phyloP scores from a whole-genome alignment of 2,888 invertebrate genomes.

The Conops quadrifasciatus region DNA sequence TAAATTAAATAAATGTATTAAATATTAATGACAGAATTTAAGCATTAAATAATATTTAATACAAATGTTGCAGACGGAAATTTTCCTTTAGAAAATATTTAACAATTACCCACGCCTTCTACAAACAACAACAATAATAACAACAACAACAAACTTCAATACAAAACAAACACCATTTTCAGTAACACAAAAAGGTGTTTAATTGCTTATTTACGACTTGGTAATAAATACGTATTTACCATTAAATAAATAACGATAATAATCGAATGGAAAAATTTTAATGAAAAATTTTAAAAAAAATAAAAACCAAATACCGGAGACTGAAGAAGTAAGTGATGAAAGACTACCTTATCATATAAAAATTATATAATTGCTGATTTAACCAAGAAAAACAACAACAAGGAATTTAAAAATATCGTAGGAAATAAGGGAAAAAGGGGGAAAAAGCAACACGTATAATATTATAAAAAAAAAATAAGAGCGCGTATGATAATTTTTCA shows the following conservation, averaged over 20 bases:
- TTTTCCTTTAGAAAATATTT: neutral
- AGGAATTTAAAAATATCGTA: neutral
- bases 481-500: no score
- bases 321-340: neutral
- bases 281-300: neutral
- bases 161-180: no score
- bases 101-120: neutral
- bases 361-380: neutral
- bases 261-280: neutral
- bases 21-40: no score
- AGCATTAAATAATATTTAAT: neutral
- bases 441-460: no score
- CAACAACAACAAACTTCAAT: no score
- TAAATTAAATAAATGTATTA: no score
- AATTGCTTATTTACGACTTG: neutral
- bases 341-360: neutral
- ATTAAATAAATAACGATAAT: neutral
- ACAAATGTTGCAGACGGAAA: neutral
- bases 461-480: no score
- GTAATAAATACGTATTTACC: slow-evolving; percentile 6
- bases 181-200: neutral
- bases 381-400: neutral
- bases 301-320: neutral
- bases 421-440: no score
- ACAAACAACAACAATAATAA: neutral